Conservation (phyloP, 2,797 vertebrate genomes). For the Xenentodon cancila region DNA sequence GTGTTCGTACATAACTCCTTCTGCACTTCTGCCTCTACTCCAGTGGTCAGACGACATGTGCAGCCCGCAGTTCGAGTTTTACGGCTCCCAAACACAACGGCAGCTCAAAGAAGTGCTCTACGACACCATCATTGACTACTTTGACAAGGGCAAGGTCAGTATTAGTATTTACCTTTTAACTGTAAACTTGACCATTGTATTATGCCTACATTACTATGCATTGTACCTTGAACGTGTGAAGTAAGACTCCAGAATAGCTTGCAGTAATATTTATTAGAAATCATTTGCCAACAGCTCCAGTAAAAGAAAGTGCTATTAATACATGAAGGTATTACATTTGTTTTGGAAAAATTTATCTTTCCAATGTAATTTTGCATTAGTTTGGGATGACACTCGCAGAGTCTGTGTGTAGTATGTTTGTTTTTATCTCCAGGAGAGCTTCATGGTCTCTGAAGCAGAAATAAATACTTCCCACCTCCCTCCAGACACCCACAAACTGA, state of each 20-base stretch:
- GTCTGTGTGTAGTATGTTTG: conserved; percentile 5
- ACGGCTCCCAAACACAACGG: conserved; percentile 90
- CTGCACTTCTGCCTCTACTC: background rate
- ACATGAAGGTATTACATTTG: too few species aligned
- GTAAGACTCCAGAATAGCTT: background rate
- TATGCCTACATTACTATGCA: background rate
- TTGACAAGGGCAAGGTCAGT: conserved; percentile 97
- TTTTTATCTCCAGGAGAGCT: conserved; percentile 27
- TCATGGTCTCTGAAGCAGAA: conserved; percentile 35
- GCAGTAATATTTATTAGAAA: background rate
- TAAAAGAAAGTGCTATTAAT: too few species aligned
- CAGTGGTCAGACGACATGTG: conserved; percentile 97
- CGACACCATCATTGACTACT: conserved; percentile 95
- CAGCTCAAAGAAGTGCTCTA: conserved; percentile 95
- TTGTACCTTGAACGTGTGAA: background rate
- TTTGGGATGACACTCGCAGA: too few species aligned
- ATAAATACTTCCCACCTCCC: conserved; percentile 34
- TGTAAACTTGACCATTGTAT: background rate
- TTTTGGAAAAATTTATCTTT: too few species aligned
- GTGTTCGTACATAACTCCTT: conserved; percentile 1
- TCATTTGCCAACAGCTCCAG: too few species aligned
- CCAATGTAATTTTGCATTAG: too few species aligned
- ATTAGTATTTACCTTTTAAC: background rate
- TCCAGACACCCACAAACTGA: conserved; percentile 42
- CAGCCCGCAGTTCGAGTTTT: conserved; percentile 90